Percentiles rank a stretch among this genome's conserved stretches.
Conservation (phyloP, 2,113 vertebrate genomes). For the Chaetodon auriga region DNA sequence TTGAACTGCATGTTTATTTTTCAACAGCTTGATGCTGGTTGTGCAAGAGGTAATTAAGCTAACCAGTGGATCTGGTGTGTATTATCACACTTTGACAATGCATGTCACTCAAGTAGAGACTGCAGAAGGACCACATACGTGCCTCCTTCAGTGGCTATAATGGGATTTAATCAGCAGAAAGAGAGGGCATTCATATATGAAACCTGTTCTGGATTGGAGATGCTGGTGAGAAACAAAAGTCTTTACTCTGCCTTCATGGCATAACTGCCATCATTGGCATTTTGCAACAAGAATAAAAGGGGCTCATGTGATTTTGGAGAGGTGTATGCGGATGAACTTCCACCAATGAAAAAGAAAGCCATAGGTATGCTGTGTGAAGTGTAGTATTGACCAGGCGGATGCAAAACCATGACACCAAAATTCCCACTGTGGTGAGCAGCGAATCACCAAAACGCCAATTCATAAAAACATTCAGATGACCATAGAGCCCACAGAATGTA, state of each 20-base stretch:
- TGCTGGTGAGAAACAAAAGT: background rate
- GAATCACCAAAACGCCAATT: background rate
- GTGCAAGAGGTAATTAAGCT: constrained; percentile 17
- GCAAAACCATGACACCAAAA: constrained; percentile 7
- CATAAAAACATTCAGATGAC: constrained; percentile 17
- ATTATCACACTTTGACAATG: constrained; percentile 41
- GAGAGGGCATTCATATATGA: constrained; percentile 7
- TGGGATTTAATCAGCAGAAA: constrained; percentile 43
- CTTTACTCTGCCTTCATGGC: background rate
- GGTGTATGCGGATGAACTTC: background rate
- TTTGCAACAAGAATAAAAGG: background rate
- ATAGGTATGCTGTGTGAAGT: background rate
- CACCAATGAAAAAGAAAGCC: background rate
- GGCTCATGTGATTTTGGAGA: background rate
- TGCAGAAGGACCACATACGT: constrained; percentile 33
- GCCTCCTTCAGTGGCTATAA: constrained; percentile 15
- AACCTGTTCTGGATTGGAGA: constrained; percentile 3
- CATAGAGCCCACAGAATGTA: background rate
- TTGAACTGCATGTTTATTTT: constrained; percentile 18
- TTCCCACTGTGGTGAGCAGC: background rate
- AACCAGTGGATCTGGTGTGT: constrained; percentile 31
- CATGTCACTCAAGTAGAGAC: constrained; percentile 30
- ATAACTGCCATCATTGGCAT: background rate
- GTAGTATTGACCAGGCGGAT: background rate
- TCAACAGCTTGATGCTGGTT: constrained; percentile 10